phyloP scores from a whole-genome alignment of 1,140 invertebrate genomes.

The Hirudo medicinalis region DNA sequence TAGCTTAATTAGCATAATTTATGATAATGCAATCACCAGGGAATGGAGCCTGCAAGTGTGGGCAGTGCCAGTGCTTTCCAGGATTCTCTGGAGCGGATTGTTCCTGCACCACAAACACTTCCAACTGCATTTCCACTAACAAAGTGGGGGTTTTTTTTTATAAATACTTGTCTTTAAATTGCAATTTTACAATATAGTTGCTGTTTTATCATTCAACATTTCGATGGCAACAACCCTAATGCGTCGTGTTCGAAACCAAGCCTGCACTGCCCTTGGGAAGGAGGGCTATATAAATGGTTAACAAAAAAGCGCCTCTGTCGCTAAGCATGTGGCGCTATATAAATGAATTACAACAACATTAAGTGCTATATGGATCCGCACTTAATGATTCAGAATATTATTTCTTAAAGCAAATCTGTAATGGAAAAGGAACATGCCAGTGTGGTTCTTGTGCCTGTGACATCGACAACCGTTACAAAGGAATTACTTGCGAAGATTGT shows the following conservation, averaged over 20 bases:
- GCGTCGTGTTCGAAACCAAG: no score
- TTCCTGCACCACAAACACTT: not conserved
- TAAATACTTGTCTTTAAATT: not conserved
- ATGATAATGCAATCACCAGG: not conserved
- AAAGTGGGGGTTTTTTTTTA: not conserved
- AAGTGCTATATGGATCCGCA: no score
- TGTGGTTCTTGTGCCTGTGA: not conserved
- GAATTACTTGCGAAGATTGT: conserved; percentile 2
- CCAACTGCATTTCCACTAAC: not conserved
- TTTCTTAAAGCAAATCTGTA: not conserved
- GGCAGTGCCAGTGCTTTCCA: not conserved
- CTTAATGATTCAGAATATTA: not conserved
- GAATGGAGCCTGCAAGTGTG: not conserved
- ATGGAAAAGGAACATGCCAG: not conserved
- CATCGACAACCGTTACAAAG: not conserved
- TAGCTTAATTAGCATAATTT: not conserved
- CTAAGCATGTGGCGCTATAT: no score
- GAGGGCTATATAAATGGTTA: no score
- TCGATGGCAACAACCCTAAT: no score
- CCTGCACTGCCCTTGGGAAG: no score
- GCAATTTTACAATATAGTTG: no score
- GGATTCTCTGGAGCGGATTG: not conserved
- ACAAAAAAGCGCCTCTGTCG: no score
- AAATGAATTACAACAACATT: no score
- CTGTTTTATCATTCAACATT: no score